A percentile compares a stretch with the other conserved stretches of the same genome.
phyloP scores from a whole-genome alignment of 2,888 invertebrate genomes.

The Thecophora atra region DNA sequence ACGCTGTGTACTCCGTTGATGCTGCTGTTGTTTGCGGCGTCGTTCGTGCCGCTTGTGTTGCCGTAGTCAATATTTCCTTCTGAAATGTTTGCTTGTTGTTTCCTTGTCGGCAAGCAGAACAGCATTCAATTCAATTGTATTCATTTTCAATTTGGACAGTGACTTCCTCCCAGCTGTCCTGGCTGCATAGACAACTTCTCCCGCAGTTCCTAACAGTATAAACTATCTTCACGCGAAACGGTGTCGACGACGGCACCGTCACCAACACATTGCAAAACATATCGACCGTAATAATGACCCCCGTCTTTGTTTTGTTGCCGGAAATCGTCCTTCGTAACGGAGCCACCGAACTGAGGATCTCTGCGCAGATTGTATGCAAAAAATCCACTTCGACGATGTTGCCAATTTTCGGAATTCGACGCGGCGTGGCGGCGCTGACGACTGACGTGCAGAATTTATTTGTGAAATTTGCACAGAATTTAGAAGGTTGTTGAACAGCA shows the following conservation, averaged over 20 bases:
- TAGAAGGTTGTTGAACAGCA: background rate
- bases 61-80: slow-evolving; percentile 27
- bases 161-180: background rate
- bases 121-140: too few relatives aligned
- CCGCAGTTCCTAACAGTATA: background rate
- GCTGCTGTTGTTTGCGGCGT: background rate
- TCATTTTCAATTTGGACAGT: too few relatives aligned
- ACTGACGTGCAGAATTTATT: slow-evolving; percentile 18
- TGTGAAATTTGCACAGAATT: slow-evolving; percentile 25
- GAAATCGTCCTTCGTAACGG: slow-evolving; percentile 15
- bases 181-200: background rate
- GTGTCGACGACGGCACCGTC: background rate
- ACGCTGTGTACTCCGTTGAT: slow-evolving; percentile 25
- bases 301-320: background rate
- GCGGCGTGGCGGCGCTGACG: background rate
- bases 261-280: slow-evolving; percentile 8
- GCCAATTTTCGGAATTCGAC: background rate
- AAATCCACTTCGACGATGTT: background rate
- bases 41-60: background rate
- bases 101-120: slow-evolving; percentile 2
- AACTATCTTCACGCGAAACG: background rate
- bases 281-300: slow-evolving; percentile 7
- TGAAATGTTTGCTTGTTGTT: slow-evolving; percentile 7
- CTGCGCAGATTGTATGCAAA: background rate
- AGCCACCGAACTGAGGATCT: background rate